phyloP scores from a whole-genome alignment of 2,888 invertebrate species.

The Emmelina monodactyla region DNA sequence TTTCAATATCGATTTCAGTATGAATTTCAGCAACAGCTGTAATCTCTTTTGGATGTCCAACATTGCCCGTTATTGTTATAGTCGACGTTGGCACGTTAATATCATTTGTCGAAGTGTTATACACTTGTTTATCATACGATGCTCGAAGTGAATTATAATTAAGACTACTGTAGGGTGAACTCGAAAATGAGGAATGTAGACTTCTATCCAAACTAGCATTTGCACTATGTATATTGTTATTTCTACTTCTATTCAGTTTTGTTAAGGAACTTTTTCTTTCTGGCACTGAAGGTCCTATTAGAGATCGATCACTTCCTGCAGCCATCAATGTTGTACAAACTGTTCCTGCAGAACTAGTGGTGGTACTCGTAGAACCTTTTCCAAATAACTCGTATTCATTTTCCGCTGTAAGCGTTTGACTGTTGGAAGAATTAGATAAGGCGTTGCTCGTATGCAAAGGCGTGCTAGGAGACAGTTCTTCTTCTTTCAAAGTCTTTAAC shows the following conservation, averaged over 20 bases:
- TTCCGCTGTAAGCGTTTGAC: slow-evolving; percentile 78
- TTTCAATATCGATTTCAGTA: slow-evolving; percentile 46
- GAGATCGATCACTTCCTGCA: slow-evolving; percentile 69
- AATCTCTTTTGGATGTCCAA: slow-evolving; percentile 59
- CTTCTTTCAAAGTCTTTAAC: slow-evolving; percentile 82
- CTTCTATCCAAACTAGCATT: slow-evolving; percentile 67
- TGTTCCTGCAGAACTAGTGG: slow-evolving; percentile 89
- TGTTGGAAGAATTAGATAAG: slow-evolving; percentile 73
- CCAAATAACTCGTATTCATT: slow-evolving; percentile 92
- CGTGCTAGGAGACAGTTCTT: slow-evolving; percentile 68
- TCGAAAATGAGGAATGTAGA: slow-evolving; percentile 42
- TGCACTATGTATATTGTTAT: slow-evolving; percentile 50
- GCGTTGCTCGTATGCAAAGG: slow-evolving; percentile 77
- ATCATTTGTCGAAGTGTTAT: slow-evolving; percentile 46
- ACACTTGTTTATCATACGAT: slow-evolving; percentile 38
- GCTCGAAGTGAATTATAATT: slow-evolving; percentile 37
- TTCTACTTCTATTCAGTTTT: slow-evolving; percentile 65
- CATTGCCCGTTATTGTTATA: slow-evolving; percentile 47
- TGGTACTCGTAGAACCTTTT: slow-evolving; percentile 90
- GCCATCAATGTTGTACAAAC: slow-evolving; percentile 85
- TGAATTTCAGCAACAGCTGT: slow-evolving; percentile 68
- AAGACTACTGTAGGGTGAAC: slow-evolving; percentile 47
- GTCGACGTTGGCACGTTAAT: slow-evolving; percentile 35
- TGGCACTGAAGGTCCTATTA: slow-evolving; percentile 79
- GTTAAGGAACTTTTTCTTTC: slow-evolving; percentile 81